Evolutionary conservation across 2,113 vertebrate species (phyloP).

Genomic region (Candoia aspera): DNA sequence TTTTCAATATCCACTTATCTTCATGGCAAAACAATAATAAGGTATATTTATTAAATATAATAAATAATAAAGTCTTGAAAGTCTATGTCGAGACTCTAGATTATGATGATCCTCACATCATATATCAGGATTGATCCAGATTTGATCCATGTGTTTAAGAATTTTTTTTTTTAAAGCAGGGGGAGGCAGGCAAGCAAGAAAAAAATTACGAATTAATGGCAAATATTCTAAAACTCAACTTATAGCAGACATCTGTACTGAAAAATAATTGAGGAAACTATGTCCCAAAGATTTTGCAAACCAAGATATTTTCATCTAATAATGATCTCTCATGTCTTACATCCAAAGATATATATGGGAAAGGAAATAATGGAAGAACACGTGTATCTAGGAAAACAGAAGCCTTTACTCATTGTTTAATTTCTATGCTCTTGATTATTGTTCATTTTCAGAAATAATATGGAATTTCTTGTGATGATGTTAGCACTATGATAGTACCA

Average conservation of each 20-base stretch:
- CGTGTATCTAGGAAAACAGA: background rate
- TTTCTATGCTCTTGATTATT: conserved; percentile 34
- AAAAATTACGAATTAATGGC: background rate
- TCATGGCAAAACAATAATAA: background rate
- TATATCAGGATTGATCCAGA: too few relatives aligned
- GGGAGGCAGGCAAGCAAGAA: background rate
- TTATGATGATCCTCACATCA: background rate
- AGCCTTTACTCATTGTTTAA: background rate
- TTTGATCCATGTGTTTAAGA: background rate
- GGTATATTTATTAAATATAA: too few relatives aligned
- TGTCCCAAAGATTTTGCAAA: background rate
- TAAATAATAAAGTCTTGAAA: background rate
- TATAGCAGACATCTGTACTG: background rate
- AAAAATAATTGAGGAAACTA: background rate
- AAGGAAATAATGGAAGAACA: background rate
- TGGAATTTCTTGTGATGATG: conserved; percentile 34
- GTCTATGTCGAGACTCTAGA: background rate
- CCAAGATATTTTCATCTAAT: background rate
- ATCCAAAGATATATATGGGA: background rate
- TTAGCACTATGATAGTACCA: conserved; percentile 42
- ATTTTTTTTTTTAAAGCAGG: background rate
- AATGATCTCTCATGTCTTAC: background rate
- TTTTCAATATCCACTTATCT: background rate
- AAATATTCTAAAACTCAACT: background rate
- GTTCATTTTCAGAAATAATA: conserved; percentile 4